phyloP scores from a whole-genome alignment of 2,888 invertebrate species.

The Drosophila ochracea region DNA sequence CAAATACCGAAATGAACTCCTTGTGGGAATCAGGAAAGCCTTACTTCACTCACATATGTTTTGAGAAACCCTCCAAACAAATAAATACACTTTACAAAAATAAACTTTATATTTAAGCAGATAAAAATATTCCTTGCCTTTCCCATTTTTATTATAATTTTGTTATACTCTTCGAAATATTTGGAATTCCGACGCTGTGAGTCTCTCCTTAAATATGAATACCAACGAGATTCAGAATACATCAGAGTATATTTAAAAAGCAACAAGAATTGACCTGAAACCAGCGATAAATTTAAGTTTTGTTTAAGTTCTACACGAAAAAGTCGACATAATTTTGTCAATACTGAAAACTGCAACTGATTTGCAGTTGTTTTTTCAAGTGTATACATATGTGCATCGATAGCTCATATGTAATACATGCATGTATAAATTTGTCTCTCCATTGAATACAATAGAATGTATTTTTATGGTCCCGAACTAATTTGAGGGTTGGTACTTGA shows the following conservation, averaged over 20 bases:
- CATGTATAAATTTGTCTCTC: conserved; percentile 8
- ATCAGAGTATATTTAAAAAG: background rate
- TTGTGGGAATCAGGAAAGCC: background rate
- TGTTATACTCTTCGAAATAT: background rate
- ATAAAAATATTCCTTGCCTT: background rate
- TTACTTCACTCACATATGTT: background rate
- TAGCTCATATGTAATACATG: background rate
- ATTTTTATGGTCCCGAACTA: conserved; percentile 76
- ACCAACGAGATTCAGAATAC: background rate
- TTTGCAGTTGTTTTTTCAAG: background rate
- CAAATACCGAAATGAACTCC: background rate
- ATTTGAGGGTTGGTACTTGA: conserved; percentile 73
- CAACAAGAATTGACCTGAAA: background rate
- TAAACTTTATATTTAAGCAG: too few species aligned
- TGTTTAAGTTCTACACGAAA: background rate
- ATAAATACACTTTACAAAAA: background rate
- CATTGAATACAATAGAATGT: conserved; percentile 6
- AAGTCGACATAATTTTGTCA: background rate
- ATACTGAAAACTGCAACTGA: background rate
- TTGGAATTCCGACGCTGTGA: background rate
- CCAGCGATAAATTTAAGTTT: too few species aligned
- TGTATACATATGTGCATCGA: background rate
- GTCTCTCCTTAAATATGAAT: background rate
- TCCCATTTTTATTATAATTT: too few species aligned
- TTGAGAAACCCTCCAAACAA: background rate